Evolutionary conservation across 2,113 vertebrate genomes (phyloP).

Genomic region (Syngnathus typhle): DNA sequence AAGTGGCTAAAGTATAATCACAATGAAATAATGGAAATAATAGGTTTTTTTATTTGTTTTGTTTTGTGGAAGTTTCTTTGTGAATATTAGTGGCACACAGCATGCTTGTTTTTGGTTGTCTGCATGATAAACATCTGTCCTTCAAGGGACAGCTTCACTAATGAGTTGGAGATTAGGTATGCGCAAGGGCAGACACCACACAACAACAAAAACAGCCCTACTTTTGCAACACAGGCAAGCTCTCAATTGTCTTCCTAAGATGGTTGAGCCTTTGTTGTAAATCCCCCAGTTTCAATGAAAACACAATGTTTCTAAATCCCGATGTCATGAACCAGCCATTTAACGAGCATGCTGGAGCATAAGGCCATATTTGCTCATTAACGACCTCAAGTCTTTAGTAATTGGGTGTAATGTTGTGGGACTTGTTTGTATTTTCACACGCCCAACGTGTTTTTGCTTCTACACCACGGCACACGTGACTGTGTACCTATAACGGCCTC

Average conservation of each 20-base stretch:
- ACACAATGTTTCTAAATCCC: neutral
- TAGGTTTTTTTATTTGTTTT: too few relatives aligned
- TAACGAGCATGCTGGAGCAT: neutral
- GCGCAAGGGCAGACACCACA: conserved; percentile 10
- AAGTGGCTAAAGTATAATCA: too few relatives aligned
- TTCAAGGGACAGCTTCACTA: conserved; percentile 21
- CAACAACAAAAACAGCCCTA: conserved; percentile 13
- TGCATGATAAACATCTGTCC: conserved; percentile 21
- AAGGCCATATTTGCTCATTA: neutral
- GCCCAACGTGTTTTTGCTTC: neutral
- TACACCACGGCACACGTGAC: neutral
- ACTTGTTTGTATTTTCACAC: neutral
- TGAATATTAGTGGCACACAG: neutral
- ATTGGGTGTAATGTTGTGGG: neutral
- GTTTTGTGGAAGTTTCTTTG: neutral
- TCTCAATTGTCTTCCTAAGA: conserved; percentile 43
- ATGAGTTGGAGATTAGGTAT: conserved; percentile 42
- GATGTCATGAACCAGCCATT: neutral
- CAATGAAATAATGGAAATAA: too few relatives aligned
- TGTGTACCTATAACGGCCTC: neutral
- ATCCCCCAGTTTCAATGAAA: conserved; percentile 41
- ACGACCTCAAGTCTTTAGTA: neutral
- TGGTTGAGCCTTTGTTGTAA: conserved; percentile 47
- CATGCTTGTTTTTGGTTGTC: conserved; percentile 1
- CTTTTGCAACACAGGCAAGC: conserved; percentile 36